Base-by-base conservation (phyloP, 2,113 vertebrate genomes). In the Lathamus discolor region DNA sequence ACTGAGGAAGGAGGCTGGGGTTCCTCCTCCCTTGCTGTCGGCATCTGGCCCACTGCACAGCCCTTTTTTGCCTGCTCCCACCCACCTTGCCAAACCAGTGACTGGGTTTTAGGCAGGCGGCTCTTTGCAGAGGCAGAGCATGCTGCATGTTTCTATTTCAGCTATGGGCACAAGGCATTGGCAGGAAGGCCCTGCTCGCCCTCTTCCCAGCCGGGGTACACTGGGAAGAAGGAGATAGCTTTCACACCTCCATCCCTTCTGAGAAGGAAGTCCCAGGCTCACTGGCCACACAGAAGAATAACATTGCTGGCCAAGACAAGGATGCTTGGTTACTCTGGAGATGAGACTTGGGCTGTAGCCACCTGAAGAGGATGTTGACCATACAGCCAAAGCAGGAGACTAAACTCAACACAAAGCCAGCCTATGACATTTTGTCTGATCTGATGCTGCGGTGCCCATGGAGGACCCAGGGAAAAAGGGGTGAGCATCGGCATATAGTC, bases 61-160 rank as follows among this genome's bases (percentile, higher is more conserved):
- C n/a, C 79, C 72, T 20, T 83, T 74, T 12, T 17, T 0, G 0
- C 44, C 64, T 46, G 23, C 28, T 73, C 64, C 49, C 68, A 54
- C 31, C 27, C 1, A 0, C 31, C 46, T 27, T 62, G 92, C 72
- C 79, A 83, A 28, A 41, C 55, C 0, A 2, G 33, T 0, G 1
- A 24, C 0, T 51, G 24, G 35, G 44, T 61, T 83, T 54, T 77
- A 44, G 55, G 55, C 81, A 22, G 61, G 39, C 1, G 0, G 64
- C 69, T 16, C 10, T 44, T 49, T 59, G 68, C 75, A 75, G 74
- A 79, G 39, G 44, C 52, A 77, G 67, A 81, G 46, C 16, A 10
- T 0, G 2, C 35, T 52, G 17, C 55, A 57, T 20, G n/a, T 43
- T 46, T 0, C 0, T 28, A 7, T 37, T 35, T 55, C 64, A 46